Percentiles rank a stretch among this genome's conserved stretches.
These are phyloP conservation scores for Monoplex corrugatus DNA, from an alignment of 2,888 invertebrate species.

Conservation along the genomic window DNA sequence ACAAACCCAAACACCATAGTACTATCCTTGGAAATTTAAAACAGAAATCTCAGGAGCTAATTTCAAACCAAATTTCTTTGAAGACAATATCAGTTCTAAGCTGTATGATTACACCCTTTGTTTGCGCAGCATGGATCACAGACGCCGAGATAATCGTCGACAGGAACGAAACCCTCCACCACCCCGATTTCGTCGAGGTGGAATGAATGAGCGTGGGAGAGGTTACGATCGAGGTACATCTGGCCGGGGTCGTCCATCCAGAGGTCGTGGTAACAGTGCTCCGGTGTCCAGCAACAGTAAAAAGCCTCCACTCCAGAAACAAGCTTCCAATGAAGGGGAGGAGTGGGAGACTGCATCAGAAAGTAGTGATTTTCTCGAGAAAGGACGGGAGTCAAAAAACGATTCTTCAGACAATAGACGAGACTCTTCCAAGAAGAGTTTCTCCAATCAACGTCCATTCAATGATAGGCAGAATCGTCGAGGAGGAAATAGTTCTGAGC, in stretches of 20 bases:
- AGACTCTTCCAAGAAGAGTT: conserved; percentile 77
- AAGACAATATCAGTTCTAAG: not conserved
- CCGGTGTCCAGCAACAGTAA: conserved; percentile 65
- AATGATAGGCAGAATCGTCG: conserved; percentile 75
- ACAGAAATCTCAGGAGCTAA: too few species aligned
- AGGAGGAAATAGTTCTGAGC: conserved; percentile 59
- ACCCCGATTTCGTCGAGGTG: conserved; percentile 69
- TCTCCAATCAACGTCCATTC: conserved; percentile 81
- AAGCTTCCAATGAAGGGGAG: conserved; percentile 81
- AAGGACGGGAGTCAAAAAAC: conserved; percentile 73
- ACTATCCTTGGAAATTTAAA: too few species aligned
- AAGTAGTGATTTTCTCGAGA: conserved; percentile 86
- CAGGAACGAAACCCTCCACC: conserved; percentile 73
- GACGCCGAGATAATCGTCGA: conserved; percentile 64
- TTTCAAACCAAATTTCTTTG: too few species aligned
- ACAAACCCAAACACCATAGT: not conserved
- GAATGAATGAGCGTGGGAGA: conserved; percentile 71
- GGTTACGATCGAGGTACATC: conserved; percentile 74
- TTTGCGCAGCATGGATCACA: conserved; percentile 56
- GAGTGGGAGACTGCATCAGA: conserved; percentile 91
- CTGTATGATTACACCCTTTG: not conserved
- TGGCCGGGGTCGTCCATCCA: conserved; percentile 85
- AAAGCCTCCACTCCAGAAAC: conserved; percentile 77
- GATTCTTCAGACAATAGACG: conserved; percentile 67
- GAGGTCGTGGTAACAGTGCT: conserved; percentile 64